Evolutionary conservation across 2,888 invertebrate genomes (phyloP).

Genomic region (Drosophila melanosoma): DNA sequence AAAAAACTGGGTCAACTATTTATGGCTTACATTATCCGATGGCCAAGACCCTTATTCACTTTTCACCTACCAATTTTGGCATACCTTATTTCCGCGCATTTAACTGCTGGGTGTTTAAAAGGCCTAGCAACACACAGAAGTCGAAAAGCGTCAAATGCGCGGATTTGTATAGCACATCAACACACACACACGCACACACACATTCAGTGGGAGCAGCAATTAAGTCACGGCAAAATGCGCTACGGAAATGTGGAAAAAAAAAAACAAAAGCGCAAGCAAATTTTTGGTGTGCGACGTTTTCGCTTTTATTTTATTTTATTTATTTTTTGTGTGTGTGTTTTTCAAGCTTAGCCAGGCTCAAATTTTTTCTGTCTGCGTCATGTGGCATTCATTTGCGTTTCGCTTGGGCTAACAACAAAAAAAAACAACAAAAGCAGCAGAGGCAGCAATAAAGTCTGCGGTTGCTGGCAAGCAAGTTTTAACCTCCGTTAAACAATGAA

Average conservation of each 20-base stretch:
- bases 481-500: conserved; percentile 62
- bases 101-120: conserved; percentile 45
- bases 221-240: conserved; percentile 76
- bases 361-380: conserved; percentile 72
- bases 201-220: conserved; percentile 53
- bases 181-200: conserved; percentile 12
- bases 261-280: conserved; percentile 61
- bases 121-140: conserved; percentile 56
- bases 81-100: conserved; percentile 31
- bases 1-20: not conserved
- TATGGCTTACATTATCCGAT: not conserved
- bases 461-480: conserved; percentile 59
- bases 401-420: conserved; percentile 39
- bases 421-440: conserved; percentile 1
- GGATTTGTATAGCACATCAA: conserved; percentile 54
- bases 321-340: conserved; percentile 24
- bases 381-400: conserved; percentile 71
- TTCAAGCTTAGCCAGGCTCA: conserved; percentile 55
- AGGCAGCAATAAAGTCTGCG: conserved; percentile 46
- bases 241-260: conserved; percentile 67
- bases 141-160: conserved; percentile 74
- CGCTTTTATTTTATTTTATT: conserved; percentile 25
- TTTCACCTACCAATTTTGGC: not conserved
- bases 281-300: conserved; percentile 56
- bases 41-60: not conserved